Base-by-base conservation (phyloP, 2,888 invertebrate genomes). In the Ophioninae sp. region DNA sequence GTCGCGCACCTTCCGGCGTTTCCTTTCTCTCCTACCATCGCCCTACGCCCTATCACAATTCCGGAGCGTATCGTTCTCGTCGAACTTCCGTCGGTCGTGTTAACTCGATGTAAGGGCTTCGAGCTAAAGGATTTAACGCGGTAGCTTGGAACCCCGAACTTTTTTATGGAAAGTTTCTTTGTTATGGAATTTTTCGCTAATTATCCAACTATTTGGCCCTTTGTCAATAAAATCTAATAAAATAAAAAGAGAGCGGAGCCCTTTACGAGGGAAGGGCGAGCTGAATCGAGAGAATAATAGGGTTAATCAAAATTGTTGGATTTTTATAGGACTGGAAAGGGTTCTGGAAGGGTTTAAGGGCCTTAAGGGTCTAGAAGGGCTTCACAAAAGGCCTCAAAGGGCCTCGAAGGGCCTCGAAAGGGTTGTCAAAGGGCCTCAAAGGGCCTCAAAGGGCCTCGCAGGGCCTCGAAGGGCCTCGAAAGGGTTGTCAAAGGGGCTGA, bases 71-170 rank as follows among this genome's bases (percentile, higher is more conserved):
- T 41, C 41, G 41, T 65, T 76, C 81, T 70, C 75, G 72, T 50
- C 74, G 64, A 70, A 17, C 72, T 82, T 77, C 68, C 70, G 50
- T 56, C 44, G 67, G 37, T n/a, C 57, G 81, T 62, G 64, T 81
- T 79, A 81, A 84, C 79, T 75, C 79, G 41, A 75, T 44, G 10
- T 79, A 64, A 65, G 50, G 61, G 69, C 57, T 61, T 67, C 65
- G 73, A 73, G 61, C 67, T 41, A 81, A 79, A 78, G 79, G 72
- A 81, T 84, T 84, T 81, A 81, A 78, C 41, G 77, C 83, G 80
- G 81, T 81, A 83, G 81, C 83, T 81, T 7, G 7, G 7, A 76
- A 20, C 69, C 61, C n/a, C 44, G 56, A 64, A 78, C 81, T 78
- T 37, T 30, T n/a, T n/a, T n/a, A n/a, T 21, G 67, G 62, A 76